These are phyloP conservation scores for Vulpes lagopus DNA, from an alignment of 2,113 vertebrate genomes.

Conservation along the genomic window DNA sequence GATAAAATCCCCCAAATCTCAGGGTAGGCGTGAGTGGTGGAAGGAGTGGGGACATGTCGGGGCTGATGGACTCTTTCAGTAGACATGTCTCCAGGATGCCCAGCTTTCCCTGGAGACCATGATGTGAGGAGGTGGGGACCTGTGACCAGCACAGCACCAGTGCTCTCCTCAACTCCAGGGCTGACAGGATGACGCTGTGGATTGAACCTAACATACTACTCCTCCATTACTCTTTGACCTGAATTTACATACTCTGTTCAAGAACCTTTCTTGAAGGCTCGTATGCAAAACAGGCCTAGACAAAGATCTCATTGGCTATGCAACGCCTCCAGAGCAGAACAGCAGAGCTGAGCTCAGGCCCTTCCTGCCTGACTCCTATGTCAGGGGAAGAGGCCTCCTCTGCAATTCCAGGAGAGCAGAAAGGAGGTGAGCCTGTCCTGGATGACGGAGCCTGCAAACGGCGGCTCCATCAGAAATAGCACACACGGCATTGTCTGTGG, in stretches of 20 bases:
- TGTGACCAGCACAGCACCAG: neutral
- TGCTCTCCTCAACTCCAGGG: neutral
- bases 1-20: neutral
- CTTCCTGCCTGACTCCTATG: no score
- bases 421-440: neutral
- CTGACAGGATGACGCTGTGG: neutral
- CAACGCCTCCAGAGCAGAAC: neutral
- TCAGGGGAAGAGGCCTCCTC: neutral
- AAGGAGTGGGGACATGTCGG: neutral
- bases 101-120: neutral
- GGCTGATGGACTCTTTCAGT: neutral
- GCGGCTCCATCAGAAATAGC: neutral
- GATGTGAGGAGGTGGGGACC: neutral
- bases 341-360: neutral
- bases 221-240: neutral
- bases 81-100: neutral
- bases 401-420: fast-evolving
- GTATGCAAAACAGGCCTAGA: neutral
- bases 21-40: neutral
- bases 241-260: neutral
- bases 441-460: neutral
- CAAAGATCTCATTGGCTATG: neutral
- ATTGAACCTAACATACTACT: neutral
- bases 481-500: no score
- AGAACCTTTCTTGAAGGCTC: neutral